phyloP scores from a whole-genome alignment of 37 sponge, comb jelly and placozoan species.

The Tethya wilhelma region DNA sequence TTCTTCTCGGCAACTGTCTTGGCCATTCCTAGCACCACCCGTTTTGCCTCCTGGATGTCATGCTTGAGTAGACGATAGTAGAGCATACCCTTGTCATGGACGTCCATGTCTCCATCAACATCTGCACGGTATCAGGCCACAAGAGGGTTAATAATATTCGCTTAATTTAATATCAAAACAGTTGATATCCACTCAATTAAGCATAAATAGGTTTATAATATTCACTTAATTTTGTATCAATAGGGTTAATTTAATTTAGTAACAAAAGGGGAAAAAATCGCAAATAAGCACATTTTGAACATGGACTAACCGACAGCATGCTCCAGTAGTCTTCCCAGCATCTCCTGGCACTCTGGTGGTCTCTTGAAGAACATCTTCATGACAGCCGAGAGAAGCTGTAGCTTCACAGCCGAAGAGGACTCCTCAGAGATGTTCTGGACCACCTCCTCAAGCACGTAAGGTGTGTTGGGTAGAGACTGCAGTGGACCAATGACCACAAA shows the following conservation, averaged over 20 bases:
- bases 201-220: too few relatives aligned
- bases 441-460: slow-evolving; percentile 85
- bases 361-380: slow-evolving; percentile 98
- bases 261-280: too few relatives aligned
- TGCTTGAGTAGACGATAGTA: slow-evolving; percentile 92
- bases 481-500: neutral
- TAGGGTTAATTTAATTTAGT: too few relatives aligned
- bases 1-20: slow-evolving; percentile 57
- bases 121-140: too few relatives aligned
- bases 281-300: too few relatives aligned
- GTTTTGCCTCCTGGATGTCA: slow-evolving; percentile 69
- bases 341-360: slow-evolving; percentile 95
- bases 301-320: slow-evolving; percentile 63
- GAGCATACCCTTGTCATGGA: slow-evolving; percentile 88
- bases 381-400: slow-evolving; percentile 85
- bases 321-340: slow-evolving; percentile 88
- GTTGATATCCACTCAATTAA: too few relatives aligned
- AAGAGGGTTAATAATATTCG: too few relatives aligned
- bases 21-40: slow-evolving; percentile 63
- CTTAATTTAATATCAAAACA: too few relatives aligned
- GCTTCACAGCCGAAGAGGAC: slow-evolving; percentile 76
- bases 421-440: slow-evolving; percentile 62
- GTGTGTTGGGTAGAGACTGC: slow-evolving; percentile 77
- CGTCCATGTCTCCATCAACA: slow-evolving; percentile 93
- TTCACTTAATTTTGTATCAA: too few relatives aligned